These are phyloP conservation scores for Ceraclea dissimilis DNA, from an alignment of 2,888 invertebrate genomes.

Conservation along the genomic window DNA sequence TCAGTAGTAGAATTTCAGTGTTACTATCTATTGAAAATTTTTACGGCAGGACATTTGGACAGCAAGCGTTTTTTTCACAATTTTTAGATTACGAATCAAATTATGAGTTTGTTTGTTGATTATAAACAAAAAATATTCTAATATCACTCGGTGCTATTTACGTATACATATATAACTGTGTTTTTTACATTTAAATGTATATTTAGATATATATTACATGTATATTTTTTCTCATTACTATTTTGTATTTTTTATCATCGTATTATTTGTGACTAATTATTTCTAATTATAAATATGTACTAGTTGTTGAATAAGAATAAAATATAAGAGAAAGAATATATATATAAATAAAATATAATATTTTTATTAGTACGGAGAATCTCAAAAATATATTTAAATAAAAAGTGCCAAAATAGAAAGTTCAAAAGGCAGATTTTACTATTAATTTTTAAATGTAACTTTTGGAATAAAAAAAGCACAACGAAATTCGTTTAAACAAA, in stretches of 20 bases:
- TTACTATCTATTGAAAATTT: no score
- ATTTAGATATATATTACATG: conserved; percentile 1
- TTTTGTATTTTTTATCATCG: conserved; percentile 5
- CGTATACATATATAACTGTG: background rate
- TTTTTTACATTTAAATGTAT: conserved; percentile 6
- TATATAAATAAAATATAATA: conserved; percentile 9
- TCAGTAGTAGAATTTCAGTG: no score
- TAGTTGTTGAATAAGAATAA: no score
- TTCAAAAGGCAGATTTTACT: conserved; percentile 7
- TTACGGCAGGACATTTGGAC: no score
- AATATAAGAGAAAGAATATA: no score
- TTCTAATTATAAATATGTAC: no score
- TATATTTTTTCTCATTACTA: conserved; percentile 1
- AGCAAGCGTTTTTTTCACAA: no score
- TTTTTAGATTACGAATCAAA: no score
- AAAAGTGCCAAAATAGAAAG: conserved; percentile 15
- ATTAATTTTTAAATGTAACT: no score
- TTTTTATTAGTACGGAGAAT: conserved; percentile 15
- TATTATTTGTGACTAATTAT: conserved; percentile 2
- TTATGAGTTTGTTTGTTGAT: background rate
- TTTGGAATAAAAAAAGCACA: no score
- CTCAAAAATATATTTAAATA: conserved; percentile 10
- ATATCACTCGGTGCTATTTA: background rate
- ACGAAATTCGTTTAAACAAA: no score
- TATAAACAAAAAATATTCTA: background rate